Evolutionary conservation across 1,140 invertebrate species (phyloP).

Genomic region (Lepidurus arcticus): DNA sequence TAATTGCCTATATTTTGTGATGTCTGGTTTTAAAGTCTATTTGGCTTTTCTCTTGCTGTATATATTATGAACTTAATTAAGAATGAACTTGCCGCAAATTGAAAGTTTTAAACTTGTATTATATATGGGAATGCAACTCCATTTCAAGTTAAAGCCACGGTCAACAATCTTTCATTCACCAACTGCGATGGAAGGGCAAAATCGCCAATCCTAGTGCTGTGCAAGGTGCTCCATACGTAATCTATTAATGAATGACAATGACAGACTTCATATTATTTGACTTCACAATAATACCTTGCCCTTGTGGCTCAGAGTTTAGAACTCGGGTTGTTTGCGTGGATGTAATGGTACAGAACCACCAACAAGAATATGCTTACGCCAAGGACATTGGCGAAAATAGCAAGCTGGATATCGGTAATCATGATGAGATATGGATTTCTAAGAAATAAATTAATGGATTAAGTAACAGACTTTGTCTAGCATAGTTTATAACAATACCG

Average conservation of each 20-base stretch:
- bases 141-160: neutral
- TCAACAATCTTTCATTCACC: neutral
- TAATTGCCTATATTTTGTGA: slow-evolving; percentile 4
- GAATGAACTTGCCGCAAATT: neutral
- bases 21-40: slow-evolving; percentile 1
- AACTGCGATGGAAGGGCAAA: neutral
- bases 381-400: slow-evolving; percentile 90
- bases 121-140: slow-evolving; percentile 14
- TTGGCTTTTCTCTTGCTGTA: neutral
- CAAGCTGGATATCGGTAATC: slow-evolving; percentile 94
- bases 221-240: neutral
- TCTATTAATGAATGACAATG: no score
- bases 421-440: slow-evolving; percentile 53
- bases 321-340: slow-evolving; percentile 65
- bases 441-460: neutral
- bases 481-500: neutral
- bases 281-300: neutral
- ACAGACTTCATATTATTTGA: no score
- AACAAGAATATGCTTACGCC: slow-evolving; percentile 89
- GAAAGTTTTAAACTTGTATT: neutral
- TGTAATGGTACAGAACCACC: slow-evolving; percentile 94
- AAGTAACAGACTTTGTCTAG: neutral
- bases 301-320: neutral
- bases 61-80: neutral
- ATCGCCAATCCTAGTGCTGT: neutral